A percentile compares a stretch with the other conserved stretches of the same genome.
phyloP scores from a whole-genome alignment of 2,797 vertebrate genomes.

The Bovichtus variegatus region DNA sequence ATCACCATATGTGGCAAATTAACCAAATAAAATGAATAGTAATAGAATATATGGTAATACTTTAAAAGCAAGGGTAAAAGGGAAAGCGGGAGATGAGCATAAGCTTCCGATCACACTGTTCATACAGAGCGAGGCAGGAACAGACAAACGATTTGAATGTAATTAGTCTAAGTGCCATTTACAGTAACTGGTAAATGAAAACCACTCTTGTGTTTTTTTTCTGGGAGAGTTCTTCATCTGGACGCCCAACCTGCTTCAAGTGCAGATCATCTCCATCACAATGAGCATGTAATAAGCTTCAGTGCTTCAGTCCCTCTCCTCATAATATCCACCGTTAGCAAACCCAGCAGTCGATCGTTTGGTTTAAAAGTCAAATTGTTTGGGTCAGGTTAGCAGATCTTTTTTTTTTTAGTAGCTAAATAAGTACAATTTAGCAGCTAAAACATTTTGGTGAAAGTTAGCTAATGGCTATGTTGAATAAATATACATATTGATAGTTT shows the following conservation, averaged over 20 bases:
- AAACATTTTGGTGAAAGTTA: neutral
- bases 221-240: constrained; percentile 26
- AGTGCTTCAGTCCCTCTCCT: neutral
- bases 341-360: neutral
- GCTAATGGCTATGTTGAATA: no score
- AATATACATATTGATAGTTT: no score
- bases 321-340: neutral
- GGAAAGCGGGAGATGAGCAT: neutral
- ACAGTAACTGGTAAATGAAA: constrained; percentile 5
- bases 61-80: neutral
- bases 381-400: neutral
- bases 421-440: neutral
- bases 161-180: constrained; percentile 12
- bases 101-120: neutral
- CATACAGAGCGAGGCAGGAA: neutral
- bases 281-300: neutral
- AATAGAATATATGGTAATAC: neutral
- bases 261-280: constrained; percentile 25
- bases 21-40: neutral
- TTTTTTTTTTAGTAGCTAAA: neutral
- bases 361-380: neutral
- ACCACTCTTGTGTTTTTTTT: constrained; percentile 20
- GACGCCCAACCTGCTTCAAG: neutral
- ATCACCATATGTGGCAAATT: neutral
- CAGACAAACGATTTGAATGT: neutral